These are phyloP conservation scores for Craniophora ligustri DNA, from an alignment of 2,888 invertebrate genomes.

Conservation along the genomic window DNA sequence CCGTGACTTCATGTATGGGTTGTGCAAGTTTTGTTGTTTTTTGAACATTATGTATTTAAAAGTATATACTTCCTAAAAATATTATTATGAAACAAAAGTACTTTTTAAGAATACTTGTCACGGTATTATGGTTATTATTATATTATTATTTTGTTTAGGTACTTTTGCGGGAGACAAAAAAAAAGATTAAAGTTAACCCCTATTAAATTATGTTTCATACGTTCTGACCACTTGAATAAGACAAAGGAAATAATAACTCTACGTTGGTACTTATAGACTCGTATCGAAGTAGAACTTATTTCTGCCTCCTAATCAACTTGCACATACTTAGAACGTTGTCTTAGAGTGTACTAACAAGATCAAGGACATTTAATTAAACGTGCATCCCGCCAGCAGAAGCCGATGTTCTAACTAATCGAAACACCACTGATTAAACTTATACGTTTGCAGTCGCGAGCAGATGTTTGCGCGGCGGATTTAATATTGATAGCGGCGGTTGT, in stretches of 20 bases:
- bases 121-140: no score
- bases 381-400: constrained; percentile 45
- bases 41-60: constrained; percentile 1
- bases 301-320: no score
- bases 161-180: no score
- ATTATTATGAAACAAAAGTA: no score
- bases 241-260: no score
- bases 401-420: constrained; percentile 67
- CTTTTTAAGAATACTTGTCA: no score
- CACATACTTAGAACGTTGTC: constrained; percentile 3
- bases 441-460: constrained; percentile 67
- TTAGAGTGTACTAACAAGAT: constrained; percentile 1
- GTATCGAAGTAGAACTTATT: no score
- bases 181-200: no score
- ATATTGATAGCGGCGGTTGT: constrained; percentile 75
- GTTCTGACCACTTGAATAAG: no score
- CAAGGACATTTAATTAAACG: constrained; percentile 36
- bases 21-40: constrained; percentile 4
- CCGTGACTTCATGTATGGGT: background rate
- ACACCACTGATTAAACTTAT: constrained; percentile 70
- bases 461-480: constrained; percentile 71
- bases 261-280: no score
- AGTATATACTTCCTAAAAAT: background rate
- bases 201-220: no score
- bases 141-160: no score